phyloP scores from a whole-genome alignment of 2,888 invertebrate genomes.

The Calameuta idolon region DNA sequence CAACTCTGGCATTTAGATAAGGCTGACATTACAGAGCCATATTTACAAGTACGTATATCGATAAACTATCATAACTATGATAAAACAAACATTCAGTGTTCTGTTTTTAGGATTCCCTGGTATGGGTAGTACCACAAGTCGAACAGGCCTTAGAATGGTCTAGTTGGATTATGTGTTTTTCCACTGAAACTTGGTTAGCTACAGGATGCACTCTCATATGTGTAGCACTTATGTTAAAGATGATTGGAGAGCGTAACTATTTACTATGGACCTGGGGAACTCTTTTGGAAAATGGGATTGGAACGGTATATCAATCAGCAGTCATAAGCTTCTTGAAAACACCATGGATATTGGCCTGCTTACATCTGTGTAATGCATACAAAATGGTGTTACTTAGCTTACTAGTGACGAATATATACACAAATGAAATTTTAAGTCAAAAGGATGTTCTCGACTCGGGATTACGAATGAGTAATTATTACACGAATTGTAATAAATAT shows the following conservation, averaged over 20 bases:
- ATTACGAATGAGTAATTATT: constrained; percentile 13
- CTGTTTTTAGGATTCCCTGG: background rate
- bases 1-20: background rate
- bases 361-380: constrained; percentile 13
- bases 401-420: background rate
- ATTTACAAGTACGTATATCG: constrained; percentile 11
- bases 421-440: background rate
- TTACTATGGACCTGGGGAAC: constrained; percentile 15
- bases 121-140: constrained; percentile 11
- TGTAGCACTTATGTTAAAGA: constrained; percentile 3
- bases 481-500: background rate
- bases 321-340: background rate
- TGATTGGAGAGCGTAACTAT: background rate
- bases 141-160: background rate
- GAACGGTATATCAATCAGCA: background rate
- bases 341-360: constrained; percentile 10
- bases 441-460: constrained; percentile 12
- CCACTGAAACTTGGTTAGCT: constrained; percentile 3
- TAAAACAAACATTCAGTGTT: background rate
- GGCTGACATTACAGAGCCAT: constrained; percentile 15
- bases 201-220: background rate
- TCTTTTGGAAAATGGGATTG: constrained; percentile 9
- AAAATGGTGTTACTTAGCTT: constrained; percentile 14
- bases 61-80: background rate
- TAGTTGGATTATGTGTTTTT: background rate